Evolutionary conservation across 2,113 vertebrate species (phyloP).

Genomic region (Neomonachus schauinslandi): DNA sequence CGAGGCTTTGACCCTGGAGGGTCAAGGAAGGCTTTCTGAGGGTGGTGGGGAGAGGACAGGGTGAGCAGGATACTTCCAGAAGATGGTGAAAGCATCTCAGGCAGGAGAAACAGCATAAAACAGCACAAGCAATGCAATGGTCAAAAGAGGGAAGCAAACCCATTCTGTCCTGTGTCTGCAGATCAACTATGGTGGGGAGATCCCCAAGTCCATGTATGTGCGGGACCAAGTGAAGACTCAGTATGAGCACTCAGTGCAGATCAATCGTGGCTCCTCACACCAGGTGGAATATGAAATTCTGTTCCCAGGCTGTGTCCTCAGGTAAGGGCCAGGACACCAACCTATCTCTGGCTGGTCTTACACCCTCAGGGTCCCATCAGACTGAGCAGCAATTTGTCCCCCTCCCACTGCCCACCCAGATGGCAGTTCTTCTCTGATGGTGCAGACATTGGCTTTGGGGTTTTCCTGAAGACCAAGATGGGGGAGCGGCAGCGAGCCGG

Average conservation of each 20-base stretch:
- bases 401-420: slow-evolving; percentile 76
- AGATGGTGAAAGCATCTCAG: neutral
- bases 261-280: slow-evolving; percentile 91
- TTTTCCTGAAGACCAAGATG: slow-evolving; percentile 93
- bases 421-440: slow-evolving; percentile 95
- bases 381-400: neutral
- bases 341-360: neutral
- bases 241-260: slow-evolving; percentile 91
- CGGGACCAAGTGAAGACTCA: slow-evolving; percentile 92
- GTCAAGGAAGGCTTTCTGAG: accelerated
- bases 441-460: slow-evolving; percentile 94
- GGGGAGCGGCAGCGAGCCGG: slow-evolving; percentile 92
- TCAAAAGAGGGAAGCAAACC: neutral
- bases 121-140: neutral
- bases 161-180: slow-evolving; percentile 68
- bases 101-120: neutral
- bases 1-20: neutral
- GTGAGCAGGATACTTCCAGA: neutral
- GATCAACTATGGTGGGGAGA: slow-evolving; percentile 93
- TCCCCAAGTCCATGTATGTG: slow-evolving; percentile 93
- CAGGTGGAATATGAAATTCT: slow-evolving; percentile 96
- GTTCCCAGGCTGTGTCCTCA: slow-evolving; percentile 94
- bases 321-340: slow-evolving; percentile 83
- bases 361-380: neutral
- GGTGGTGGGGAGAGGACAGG: neutral